Conservation (phyloP, 2,888 invertebrate genomes). For the Mesoligia furuncula region DNA sequence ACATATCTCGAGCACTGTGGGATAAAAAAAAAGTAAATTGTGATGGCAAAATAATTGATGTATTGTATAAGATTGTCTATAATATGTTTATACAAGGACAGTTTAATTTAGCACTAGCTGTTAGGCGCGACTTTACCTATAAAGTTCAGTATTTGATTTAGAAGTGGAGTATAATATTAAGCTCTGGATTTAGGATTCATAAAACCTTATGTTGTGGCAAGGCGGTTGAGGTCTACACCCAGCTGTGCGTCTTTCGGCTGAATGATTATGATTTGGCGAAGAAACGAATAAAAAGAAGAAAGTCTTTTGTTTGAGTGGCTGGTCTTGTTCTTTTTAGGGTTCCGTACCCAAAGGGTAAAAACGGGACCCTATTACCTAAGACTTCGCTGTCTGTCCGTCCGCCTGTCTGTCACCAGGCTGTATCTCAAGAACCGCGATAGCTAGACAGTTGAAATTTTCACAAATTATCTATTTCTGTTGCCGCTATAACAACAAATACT, state of each 20-base stretch:
- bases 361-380: too few species aligned
- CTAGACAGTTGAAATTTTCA: too few species aligned
- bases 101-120: slow-evolving; percentile 15
- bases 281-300: too few species aligned
- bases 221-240: background rate
- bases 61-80: slow-evolving; percentile 7
- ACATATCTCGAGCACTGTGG: slow-evolving; percentile 15
- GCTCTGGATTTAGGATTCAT: background rate
- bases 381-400: too few species aligned
- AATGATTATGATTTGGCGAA: background rate
- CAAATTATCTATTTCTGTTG: too few species aligned
- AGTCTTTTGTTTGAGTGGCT: too few species aligned
- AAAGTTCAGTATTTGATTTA: background rate
- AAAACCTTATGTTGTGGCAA: background rate
- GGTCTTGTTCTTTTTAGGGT: background rate
- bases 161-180: background rate
- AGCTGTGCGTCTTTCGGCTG: background rate
- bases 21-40: slow-evolving; percentile 38
- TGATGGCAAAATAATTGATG: slow-evolving; percentile 47
- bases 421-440: too few species aligned
- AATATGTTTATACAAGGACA: slow-evolving; percentile 23
- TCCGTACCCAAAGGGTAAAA: too few species aligned
- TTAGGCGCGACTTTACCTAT: background rate
- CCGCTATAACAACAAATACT: too few species aligned
- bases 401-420: too few species aligned